Conservation (phyloP, 1,140 invertebrate genomes). For the Notospermus geniculatus region DNA sequence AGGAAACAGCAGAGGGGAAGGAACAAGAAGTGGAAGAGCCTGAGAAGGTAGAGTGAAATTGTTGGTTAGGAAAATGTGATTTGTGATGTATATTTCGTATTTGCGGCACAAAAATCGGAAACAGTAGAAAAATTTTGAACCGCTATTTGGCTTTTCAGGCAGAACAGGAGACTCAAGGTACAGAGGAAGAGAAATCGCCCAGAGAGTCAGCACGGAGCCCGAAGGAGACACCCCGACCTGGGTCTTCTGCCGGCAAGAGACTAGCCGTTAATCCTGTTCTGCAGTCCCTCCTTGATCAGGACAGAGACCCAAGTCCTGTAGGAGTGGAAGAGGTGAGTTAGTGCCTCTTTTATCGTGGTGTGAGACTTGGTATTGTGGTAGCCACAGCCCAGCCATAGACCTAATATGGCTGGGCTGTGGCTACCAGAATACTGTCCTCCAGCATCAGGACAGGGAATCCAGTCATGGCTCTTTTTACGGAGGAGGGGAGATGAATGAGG, state of each 20-base stretch:
- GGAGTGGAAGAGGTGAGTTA: constrained; percentile 46
- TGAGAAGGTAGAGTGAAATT: constrained; percentile 32
- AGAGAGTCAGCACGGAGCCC: not conserved
- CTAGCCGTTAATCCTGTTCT: constrained; percentile 11
- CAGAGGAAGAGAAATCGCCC: not conserved
- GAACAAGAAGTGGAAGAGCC: constrained; percentile 24
- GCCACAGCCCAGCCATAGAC: too few species aligned
- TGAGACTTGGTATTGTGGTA: too few species aligned
- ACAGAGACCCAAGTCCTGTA: constrained; percentile 30
- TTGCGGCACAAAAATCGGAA: too few species aligned
- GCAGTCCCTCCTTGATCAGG: constrained; percentile 31
- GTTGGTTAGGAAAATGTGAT: too few species aligned
- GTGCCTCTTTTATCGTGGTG: too few species aligned
- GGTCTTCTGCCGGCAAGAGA: constrained; percentile 3
- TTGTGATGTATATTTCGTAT: too few species aligned
- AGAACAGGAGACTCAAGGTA: not conserved
- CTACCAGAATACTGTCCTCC: not conserved
- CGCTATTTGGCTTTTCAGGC: constrained; percentile 10
- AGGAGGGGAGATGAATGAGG: not conserved
- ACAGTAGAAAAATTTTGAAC: too few species aligned
- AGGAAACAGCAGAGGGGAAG: constrained; percentile 28
- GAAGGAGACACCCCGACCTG: constrained; percentile 3
- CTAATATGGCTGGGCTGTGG: too few species aligned
- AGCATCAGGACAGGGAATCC: too few species aligned
- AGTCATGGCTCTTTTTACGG: not conserved